phyloP scores from a whole-genome alignment of 2,888 invertebrate genomes.

The Schrankia costaestrigalis region DNA sequence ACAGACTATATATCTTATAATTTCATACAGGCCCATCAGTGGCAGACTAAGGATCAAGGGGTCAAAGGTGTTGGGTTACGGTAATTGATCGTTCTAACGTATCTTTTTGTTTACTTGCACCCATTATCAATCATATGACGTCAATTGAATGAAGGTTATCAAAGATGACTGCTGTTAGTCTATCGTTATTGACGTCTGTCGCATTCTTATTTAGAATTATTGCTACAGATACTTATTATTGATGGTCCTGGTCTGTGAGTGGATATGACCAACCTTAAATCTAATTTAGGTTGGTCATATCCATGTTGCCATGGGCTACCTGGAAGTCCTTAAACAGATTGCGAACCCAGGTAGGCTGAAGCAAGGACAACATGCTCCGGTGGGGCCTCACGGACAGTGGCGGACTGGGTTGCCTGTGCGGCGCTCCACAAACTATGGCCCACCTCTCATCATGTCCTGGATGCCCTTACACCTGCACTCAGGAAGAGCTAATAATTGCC shows the following conservation, averaged over 20 bases:
- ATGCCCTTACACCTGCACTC: no score
- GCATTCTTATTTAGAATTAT: constrained; percentile 24
- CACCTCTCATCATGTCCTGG: no score
- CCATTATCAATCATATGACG: constrained; percentile 72
- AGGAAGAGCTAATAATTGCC: no score
- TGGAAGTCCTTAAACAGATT: no score
- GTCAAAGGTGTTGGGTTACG: constrained; percentile 31
- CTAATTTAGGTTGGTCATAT: no score
- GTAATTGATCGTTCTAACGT: constrained; percentile 52
- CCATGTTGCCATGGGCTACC: no score
- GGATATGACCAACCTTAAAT: neutral
- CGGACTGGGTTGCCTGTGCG: no score
- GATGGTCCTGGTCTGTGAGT: constrained; percentile 7
- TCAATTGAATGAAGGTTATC: constrained; percentile 67
- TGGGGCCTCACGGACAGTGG: no score
- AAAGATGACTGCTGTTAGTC: constrained; percentile 38
- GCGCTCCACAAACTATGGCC: no score
- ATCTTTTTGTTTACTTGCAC: constrained; percentile 62
- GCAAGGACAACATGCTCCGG: no score
- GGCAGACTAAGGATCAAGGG: constrained; percentile 29
- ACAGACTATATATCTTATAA: constrained; percentile 23
- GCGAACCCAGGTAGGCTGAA: no score
- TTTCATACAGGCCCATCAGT: constrained; percentile 24
- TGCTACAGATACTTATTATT: no score
- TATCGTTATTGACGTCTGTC: constrained; percentile 36